Evolutionary conservation across 2,888 invertebrate species (phyloP), one percentile per base, ranked within the genome.

Genomic region (Campoplex nolae): DNA sequence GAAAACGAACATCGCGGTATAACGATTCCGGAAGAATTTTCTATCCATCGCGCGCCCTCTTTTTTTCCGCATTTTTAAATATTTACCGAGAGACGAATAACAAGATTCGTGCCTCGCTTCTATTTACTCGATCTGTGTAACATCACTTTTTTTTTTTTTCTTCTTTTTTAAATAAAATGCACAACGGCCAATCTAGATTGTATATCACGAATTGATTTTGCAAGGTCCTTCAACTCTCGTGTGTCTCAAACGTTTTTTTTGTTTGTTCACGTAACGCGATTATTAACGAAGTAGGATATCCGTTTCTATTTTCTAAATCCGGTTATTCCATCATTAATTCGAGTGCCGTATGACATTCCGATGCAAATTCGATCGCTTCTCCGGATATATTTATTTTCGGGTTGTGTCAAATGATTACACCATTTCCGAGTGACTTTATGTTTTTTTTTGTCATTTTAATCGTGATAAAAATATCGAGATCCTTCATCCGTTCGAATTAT

Each of bases 51-150:
- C 23, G 23, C 23, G 23, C 16, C 35, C 35, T 73, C n/a, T 38
- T 7, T 73, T 28, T 67, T 80, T 80, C 80, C 76, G 73, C 68
- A 74, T 84, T 80, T 86, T 67, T 68, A 62, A 68, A 83, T 62
- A 86, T 81, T 54, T 38, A 67, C 80, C 77, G 67, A 75, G n/a
- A 38, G 70, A 35, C 51, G 71, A 73, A 80, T 67, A 45, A 76
- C 67, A 67, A 76, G 48, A 48, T 86, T 83, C 86, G 86, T 86
- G 86, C 75, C 38, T 79, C 73, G 70, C 80, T 80, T 48, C 42
- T 65, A 73, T 86, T 86, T 68, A 6, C 51, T 67, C 18, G 18
- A 6, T 9, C 23, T 51, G 67, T 28, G 45, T 35, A 28, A 76
- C 71, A 56, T 54, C 54, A 38, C 51, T 35, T 82, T 82, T 80